A percentile compares a stretch with the other conserved stretches of the same genome.
Evolutionary conservation across 2,113 vertebrate genomes (phyloP).

Genomic region (Oncorhynchus keta): DNA sequence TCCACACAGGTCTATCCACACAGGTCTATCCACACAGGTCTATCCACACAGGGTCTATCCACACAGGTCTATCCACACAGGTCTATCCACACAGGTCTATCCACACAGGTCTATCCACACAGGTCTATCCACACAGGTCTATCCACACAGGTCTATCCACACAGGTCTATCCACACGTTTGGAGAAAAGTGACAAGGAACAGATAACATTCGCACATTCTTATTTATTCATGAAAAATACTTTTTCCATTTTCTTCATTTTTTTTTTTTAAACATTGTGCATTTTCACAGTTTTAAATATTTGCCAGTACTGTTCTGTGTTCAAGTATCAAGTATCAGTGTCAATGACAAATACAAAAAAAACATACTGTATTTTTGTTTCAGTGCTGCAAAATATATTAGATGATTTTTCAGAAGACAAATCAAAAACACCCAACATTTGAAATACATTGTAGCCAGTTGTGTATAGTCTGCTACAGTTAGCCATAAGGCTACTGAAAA

Average conservation of each 20-base stretch:
- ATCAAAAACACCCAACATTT: slow-evolving; percentile 26
- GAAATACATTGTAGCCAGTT: slow-evolving; percentile 15
- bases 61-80: no score
- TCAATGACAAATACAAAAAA: slow-evolving; percentile 53
- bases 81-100: no score
- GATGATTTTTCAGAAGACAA: background rate
- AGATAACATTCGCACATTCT: slow-evolving; percentile 47
- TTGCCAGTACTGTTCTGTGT: slow-evolving; percentile 62
- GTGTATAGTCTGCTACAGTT: slow-evolving; percentile 12
- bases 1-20: no score
- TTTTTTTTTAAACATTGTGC: slow-evolving; percentile 54
- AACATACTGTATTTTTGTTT: slow-evolving; percentile 35
- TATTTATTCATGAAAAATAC: slow-evolving; percentile 58
- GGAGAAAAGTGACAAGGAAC: background rate
- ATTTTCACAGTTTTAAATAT: slow-evolving; percentile 74
- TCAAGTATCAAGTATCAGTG: slow-evolving; percentile 66
- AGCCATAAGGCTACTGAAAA: background rate
- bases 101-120: no score
- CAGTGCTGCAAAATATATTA: slow-evolving; percentile 41
- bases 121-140: no score
- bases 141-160: no score
- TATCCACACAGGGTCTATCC: no score
- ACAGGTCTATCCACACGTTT: background rate
- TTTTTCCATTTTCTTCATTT: slow-evolving; percentile 17
- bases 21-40: no score